Evolutionary conservation across 2,797 vertebrate genomes (phyloP).

Genomic region (Semaprochilodus insignis): DNA sequence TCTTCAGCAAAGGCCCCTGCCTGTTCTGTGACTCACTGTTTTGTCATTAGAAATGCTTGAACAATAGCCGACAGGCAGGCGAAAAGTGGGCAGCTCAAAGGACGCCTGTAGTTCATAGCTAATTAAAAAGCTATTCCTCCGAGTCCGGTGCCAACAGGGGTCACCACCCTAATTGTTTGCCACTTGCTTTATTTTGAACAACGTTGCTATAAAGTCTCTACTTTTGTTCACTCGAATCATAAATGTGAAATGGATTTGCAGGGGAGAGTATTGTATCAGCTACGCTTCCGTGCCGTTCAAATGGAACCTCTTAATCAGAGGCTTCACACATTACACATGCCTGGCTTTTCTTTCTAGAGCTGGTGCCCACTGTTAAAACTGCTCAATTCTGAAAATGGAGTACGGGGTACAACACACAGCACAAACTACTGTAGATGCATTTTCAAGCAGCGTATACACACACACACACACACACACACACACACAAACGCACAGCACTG

Average conservation of each 20-base stretch:
- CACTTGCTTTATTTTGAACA: slow-evolving; percentile 19
- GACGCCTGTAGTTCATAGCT: slow-evolving; percentile 28
- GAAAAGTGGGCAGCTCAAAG: slow-evolving; percentile 14
- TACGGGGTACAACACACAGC: background rate
- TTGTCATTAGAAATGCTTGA: slow-evolving; percentile 11
- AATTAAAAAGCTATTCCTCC: slow-evolving; percentile 35
- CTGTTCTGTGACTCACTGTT: background rate
- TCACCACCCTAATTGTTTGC: slow-evolving; percentile 21
- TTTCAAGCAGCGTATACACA: background rate
- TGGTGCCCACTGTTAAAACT: too few species aligned
- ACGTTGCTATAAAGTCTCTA: background rate
- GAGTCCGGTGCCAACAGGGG: background rate
- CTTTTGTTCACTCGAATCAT: slow-evolving; percentile 20
- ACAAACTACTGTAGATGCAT: background rate
- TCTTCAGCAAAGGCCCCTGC: background rate
- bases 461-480: background rate
- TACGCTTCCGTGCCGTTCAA: background rate
- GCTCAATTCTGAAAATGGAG: too few species aligned
- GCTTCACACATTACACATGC: background rate
- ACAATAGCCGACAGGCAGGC: slow-evolving; percentile 19
- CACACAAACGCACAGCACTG: slow-evolving; percentile 2
- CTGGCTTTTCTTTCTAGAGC: background rate
- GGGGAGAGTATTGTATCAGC: background rate
- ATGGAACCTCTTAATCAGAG: background rate
- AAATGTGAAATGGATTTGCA: slow-evolving; percentile 17